These are phyloP conservation scores for Ailurus styani DNA, from an alignment of 2,113 vertebrate genomes.

Conservation along the genomic window DNA sequence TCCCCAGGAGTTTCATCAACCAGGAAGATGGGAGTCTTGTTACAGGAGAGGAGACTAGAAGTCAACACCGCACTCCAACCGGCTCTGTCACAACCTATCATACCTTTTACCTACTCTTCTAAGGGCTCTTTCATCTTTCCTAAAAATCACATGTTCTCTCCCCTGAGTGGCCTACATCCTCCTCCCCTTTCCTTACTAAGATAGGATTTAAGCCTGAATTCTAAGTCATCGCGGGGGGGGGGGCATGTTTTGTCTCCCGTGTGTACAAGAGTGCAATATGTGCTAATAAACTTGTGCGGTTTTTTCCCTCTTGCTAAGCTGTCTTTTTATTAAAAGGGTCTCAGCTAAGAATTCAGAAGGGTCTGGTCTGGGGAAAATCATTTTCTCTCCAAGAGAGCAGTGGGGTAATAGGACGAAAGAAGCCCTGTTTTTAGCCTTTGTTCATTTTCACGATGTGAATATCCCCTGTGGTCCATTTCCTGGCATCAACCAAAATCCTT, in stretches of 20 bases:
- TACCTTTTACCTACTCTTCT: neutral
- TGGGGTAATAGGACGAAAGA: neutral
- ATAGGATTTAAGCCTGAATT: neutral
- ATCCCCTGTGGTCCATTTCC: neutral
- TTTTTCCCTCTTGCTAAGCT: neutral
- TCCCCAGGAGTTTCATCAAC: neutral
- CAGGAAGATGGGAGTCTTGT: neutral
- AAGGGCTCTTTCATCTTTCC: neutral
- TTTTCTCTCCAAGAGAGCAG: neutral
- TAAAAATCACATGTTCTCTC: neutral
- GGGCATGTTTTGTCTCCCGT: neutral
- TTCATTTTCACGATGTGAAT: neutral
- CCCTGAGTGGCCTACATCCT: neutral
- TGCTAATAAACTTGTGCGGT: neutral
- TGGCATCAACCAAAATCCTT: neutral
- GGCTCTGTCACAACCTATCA: neutral
- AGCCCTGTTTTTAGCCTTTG: neutral
- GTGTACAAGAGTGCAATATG: neutral
- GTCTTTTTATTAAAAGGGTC: neutral
- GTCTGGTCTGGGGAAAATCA: neutral
- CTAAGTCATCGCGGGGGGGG: neutral
- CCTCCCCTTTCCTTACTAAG: neutral
- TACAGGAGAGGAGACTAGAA: neutral
- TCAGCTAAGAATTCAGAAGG: neutral
- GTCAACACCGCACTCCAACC: neutral